Conservation (phyloP, 1,140 invertebrate species). For the Aphis craccivora region DNA sequence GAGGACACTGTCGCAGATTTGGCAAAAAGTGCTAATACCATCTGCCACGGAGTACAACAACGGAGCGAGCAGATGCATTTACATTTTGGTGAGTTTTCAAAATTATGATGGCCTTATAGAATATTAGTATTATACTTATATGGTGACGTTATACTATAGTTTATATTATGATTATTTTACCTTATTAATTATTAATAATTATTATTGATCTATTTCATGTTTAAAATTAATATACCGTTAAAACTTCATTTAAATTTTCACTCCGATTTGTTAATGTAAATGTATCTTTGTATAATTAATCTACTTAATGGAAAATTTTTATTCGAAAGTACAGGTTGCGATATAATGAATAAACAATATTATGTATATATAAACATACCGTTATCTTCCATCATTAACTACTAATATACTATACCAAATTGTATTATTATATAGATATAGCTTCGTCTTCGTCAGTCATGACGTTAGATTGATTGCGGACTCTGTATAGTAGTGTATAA, state of each 20-base stretch:
- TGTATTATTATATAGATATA: not conserved
- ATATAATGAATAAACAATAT: not conserved
- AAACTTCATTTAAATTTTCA: not conserved
- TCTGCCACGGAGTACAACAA: slow-evolving; percentile 73
- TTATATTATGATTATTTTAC: not conserved
- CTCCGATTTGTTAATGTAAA: not conserved
- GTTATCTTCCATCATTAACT: not conserved
- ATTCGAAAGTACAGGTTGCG: not conserved
- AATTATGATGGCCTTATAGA: not conserved
- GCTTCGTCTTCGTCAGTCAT: not conserved
- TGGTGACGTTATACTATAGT: not conserved
- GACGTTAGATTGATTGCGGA: not conserved
- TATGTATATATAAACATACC: not conserved
- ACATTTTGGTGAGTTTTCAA: slow-evolving; percentile 69
- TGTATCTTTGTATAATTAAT: not conserved
- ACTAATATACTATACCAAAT: not conserved
- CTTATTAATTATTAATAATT: not conserved
- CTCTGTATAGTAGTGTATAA: not conserved
- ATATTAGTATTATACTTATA: not conserved
- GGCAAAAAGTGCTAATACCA: slow-evolving; percentile 76
- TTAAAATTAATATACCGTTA: not conserved
- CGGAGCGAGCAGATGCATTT: slow-evolving; percentile 81
- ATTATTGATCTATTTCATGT: not conserved
- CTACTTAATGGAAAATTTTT: not conserved
- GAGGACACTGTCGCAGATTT: slow-evolving; percentile 71